Evolutionary conservation across 2,797 vertebrate species (phyloP), one percentile per base, ranked within the genome.

Genomic region (Sebastiscus albofasciatus): DNA sequence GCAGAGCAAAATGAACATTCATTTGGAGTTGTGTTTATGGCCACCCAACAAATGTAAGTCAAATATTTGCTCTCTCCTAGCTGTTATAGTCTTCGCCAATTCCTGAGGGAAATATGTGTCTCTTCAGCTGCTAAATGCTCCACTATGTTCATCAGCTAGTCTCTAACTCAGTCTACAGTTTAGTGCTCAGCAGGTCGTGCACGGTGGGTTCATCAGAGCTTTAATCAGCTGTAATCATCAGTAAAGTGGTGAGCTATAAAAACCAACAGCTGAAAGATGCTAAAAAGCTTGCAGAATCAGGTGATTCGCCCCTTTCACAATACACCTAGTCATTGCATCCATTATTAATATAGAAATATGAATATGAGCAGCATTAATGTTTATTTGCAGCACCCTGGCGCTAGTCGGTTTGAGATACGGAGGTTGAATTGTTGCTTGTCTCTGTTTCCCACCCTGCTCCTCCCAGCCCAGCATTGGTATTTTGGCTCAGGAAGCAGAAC

Each of bases 401-500:
- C 46, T 20, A 20, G 52, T 52, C 9, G 5, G 52, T 3, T 4
- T 1, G n/a, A 11, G 22, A n/a, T 16, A 22, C 4, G 52, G 52
- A 54, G 20, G 9, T 22, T 27, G 66, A 80, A 1, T 7, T 20
- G 33, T 12, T 22, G 1, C 5, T 34, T 29, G 75, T 24, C 46
- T 64, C 49, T 34, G 39, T 72, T 74, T 27, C 58, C 62, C 20
- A 8, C 12, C 10, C 31, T 54, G 7, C 69, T 58, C 65, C 31
- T 66, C 62, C 22, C 54, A 6, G 61, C 27, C 33, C 29, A 1
- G 3, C 0, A 2, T 12, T 61, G 20, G 54, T 18, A 5, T 75
- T 75, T 72, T 83, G 74, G 74, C 72, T 80, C 75, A 36, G 67
- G 64, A 67, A 67, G 75, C 67, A 58, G 73, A 91, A 68, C 70